A percentile compares a stretch with the other conserved stretches of the same genome.
phyloP scores from a whole-genome alignment of 2,888 invertebrate species.

The Andricus curvator region DNA sequence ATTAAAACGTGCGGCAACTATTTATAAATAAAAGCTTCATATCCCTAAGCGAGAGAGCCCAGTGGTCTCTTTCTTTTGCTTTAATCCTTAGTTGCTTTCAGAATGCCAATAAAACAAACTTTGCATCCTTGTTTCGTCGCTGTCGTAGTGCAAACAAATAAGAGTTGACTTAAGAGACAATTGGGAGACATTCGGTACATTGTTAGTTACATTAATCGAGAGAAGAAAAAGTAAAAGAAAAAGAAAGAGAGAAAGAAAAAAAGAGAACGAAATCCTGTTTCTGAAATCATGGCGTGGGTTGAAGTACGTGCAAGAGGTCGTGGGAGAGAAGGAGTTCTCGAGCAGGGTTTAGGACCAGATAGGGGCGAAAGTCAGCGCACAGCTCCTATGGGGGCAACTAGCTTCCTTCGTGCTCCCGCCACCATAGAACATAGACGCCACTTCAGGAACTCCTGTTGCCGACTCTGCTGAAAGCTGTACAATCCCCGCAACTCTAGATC shows the following conservation, averaged over 20 bases:
- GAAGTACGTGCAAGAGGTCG: conserved; percentile 55
- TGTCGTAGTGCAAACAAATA: conserved; percentile 30
- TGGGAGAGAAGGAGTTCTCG: conserved; percentile 55
- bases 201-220: conserved; percentile 43
- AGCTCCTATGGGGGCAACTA: conserved; percentile 76
- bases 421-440: conserved; percentile 61
- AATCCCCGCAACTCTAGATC: conserved; percentile 50
- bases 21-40: not conserved
- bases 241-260: conserved; percentile 33
- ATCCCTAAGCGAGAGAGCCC: not conserved
- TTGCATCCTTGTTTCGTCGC: conserved; percentile 1
- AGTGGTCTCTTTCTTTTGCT: not conserved
- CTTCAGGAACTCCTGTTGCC: conserved; percentile 73
- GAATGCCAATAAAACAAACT: conserved; percentile 45
- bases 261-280: conserved; percentile 31
- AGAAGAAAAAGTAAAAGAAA: conserved; percentile 25
- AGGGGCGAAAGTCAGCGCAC: conserved; percentile 73
- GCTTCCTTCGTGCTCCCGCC: conserved; percentile 67
- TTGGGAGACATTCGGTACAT: conserved; percentile 38
- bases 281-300: conserved; percentile 28
- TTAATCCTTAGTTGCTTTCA: conserved; percentile 27
- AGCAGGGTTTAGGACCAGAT: conserved; percentile 67
- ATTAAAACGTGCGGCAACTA: conserved; percentile 55
- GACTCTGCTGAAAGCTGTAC: conserved; percentile 74
- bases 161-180: conserved; percentile 44